Evolutionary conservation across 2,888 invertebrate species (phyloP), one percentile per base, ranked within the genome.

Genomic region (Drosophila nigricruria): DNA sequence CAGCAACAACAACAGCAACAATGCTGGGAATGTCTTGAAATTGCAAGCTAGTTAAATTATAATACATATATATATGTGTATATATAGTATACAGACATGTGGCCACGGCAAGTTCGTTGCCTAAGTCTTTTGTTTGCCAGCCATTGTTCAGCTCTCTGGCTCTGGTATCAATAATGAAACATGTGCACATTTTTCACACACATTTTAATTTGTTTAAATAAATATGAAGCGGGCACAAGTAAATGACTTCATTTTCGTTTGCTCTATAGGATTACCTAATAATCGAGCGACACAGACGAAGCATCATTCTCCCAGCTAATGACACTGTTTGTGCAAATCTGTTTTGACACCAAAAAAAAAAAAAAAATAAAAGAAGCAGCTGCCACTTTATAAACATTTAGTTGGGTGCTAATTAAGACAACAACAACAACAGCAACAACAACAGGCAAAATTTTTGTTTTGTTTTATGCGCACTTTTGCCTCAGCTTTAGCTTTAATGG

Each of bases 21-120:
- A 87, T 89, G 86, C 74, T 87, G 89, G 77, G 86, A 87, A 87
- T 84, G 77, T 76, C 82, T 75, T 77, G 80, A 82, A 82, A 84
- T 89, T 77, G 68, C 79, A 77, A 30, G 72, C 70, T 66, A 87
- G 73, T 74, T 81, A 82, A 87, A 72, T 84, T 70, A 87, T 88
- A 73, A 72, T 78, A 79, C 53, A 79, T 23, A 53, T 63, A 73
- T 23, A 52, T 18, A n/a, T 23, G 6, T 59, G 50, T 23, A 52
- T n/a, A 79, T 4, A 18, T 63, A 54, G 52, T 42, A 59, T 36
- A 10, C 32, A 25, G 10, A 25, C 49, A 52, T 76, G 66, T 69
- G 64, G 69, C 53, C 9, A 20, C 36, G 43, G 54, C 61, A 76
- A 73, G 87, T 89, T 89, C 74, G 85, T 87, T 80, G 74, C 81